A percentile compares a stretch with the other conserved stretches of the same genome.
Conservation (phyloP, 2,113 vertebrate species). For the Cheilinus undulatus region DNA sequence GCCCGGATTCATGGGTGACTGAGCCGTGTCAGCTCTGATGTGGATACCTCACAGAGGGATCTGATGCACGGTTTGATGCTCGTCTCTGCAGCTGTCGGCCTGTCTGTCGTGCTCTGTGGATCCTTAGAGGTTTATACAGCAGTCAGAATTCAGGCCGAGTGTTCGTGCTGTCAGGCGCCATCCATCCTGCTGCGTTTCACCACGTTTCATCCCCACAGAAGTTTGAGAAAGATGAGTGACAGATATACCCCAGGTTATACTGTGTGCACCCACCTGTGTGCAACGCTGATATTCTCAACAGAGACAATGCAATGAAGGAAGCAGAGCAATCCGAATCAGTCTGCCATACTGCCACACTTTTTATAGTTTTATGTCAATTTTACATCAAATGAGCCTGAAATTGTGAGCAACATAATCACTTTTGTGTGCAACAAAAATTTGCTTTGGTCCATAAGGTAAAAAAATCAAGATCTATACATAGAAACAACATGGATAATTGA, state of each 20-base stretch:
- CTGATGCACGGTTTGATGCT: conserved; percentile 29
- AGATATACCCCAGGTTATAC: neutral
- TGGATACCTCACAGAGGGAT: conserved; percentile 6
- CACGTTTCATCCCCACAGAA: conserved; percentile 1
- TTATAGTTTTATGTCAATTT: no score
- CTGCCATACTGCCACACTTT: no score
- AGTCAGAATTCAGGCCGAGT: conserved; percentile 7
- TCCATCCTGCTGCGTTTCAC: conserved; percentile 1
- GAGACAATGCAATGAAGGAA: neutral
- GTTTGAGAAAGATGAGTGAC: conserved; percentile 6
- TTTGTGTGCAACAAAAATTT: no score
- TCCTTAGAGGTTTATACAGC: neutral
- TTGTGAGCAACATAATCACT: no score
- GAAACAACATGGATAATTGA: no score
- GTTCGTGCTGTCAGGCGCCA: conserved; percentile 25
- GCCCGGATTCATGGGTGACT: conserved; percentile 18
- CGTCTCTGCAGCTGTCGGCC: conserved; percentile 32
- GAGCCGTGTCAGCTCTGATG: conserved; percentile 30
- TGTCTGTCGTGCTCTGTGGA: conserved; percentile 41
- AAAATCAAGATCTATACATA: no score
- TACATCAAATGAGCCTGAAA: no score
- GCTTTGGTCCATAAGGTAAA: no score
- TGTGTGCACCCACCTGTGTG: neutral
- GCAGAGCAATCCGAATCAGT: neutral
- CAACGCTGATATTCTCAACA: neutral